Evolutionary conservation across 2,797 vertebrate species (phyloP), one percentile per base, ranked within the genome.

Genomic region (Coccyzus lansbergi): DNA sequence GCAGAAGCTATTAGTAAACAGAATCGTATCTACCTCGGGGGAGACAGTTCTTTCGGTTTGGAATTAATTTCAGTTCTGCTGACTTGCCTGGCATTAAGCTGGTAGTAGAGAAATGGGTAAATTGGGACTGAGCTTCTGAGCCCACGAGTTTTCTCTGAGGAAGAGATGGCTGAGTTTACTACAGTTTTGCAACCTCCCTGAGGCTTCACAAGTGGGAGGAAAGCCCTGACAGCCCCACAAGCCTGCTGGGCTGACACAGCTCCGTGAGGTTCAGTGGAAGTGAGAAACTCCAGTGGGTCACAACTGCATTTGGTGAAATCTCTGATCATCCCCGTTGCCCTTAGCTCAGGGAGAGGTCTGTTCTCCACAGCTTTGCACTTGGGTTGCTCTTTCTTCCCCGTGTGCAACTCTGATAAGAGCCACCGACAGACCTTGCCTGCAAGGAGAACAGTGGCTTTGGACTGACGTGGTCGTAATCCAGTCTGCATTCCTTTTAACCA

Each of bases 151-250:
- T 42, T 49, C 14, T 31, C 15, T 9, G 15, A 21, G 42, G 38
- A 79, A 10, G 62, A 69, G 31, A 0, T 5, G 11, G 15, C 34
- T 0, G 0, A 19, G 18, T 18, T 38, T 25, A 2, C 2, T 21
- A 1, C 18, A 42, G 21, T 42, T 64, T 62, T 72, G 79, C 49
- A 83, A 3, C 17, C 15, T 17, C 18, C 11, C 33, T 17, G 9
- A 4, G 25, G 56, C 40, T 78, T 17, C 29, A 29, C 2, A 0
- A 31, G 31, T 15, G 42, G 22, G 14, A 4, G 6, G 42, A 38
- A n/a, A 16, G 10, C 18, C 25, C 34, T 0, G 0, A 1, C 24
- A 82, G n/a, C n/a, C 42, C n/a, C 6, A 4, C 20, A n/a, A 42
- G n/a, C 33, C 2, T 2, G 4, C 46, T 38, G 59, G 28, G 68